Conservation (phyloP, 2,113 vertebrate species). For the Orthonyx spaldingii region DNA sequence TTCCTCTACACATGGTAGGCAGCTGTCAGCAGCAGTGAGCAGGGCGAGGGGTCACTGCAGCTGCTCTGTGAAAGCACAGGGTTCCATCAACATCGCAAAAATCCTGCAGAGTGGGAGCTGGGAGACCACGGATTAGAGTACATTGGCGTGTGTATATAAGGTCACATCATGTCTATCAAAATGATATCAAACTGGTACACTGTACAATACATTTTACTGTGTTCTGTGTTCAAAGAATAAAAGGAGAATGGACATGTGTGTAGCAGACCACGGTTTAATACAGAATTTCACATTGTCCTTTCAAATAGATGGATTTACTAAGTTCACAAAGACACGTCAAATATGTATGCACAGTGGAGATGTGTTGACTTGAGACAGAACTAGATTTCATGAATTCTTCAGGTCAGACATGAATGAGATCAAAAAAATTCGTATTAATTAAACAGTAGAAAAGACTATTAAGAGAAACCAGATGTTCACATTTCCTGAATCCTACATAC, state of each 20-base stretch:
- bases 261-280: constrained; percentile 62
- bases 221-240: constrained; percentile 68
- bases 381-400: not conserved
- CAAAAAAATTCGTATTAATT: constrained; percentile 29
- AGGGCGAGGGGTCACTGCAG: constrained; percentile 71
- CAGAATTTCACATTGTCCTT: constrained; percentile 56
- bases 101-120: constrained; percentile 77
- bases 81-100: constrained; percentile 80
- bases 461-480: constrained; percentile 7
- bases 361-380: constrained; percentile 26
- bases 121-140: constrained; percentile 73
- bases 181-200: constrained; percentile 62
- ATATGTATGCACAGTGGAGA: not conserved
- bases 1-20: constrained; percentile 80
- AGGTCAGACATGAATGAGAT: not conserved
- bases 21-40: constrained; percentile 79
- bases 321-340: not conserved
- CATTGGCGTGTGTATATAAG: constrained; percentile 71
- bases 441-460: not conserved
- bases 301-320: constrained; percentile 54
- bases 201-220: constrained; percentile 73
- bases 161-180: constrained; percentile 77
- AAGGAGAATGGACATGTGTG: constrained; percentile 69
- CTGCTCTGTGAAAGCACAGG: constrained; percentile 77
- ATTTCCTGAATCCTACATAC: not conserved